phyloP scores from a whole-genome alignment of 2,888 invertebrate genomes.

The Amphipoea oculea region DNA sequence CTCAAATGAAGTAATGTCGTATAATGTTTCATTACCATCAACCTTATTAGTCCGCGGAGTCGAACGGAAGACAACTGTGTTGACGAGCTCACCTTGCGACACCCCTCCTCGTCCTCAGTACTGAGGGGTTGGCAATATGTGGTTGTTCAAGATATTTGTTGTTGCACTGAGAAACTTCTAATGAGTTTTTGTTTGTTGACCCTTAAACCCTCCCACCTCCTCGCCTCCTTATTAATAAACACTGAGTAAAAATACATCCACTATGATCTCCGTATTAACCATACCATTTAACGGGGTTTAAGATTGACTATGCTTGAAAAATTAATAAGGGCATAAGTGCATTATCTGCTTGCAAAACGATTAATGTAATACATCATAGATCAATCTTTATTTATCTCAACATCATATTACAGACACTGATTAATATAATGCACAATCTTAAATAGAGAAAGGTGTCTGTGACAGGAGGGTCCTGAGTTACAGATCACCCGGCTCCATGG shows the following conservation, averaged over 20 bases:
- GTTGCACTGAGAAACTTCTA: not conserved
- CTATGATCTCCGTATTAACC: not conserved
- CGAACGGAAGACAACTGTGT: not conserved
- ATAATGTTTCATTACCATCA: constrained; percentile 26
- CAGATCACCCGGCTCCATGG: not conserved
- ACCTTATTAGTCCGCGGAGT: constrained; percentile 24
- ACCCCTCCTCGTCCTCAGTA: not conserved
- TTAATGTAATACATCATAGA: not conserved
- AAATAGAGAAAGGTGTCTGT: not conserved
- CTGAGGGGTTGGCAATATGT: not conserved
- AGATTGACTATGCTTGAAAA: not conserved
- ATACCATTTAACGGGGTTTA: not conserved
- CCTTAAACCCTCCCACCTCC: not conserved
- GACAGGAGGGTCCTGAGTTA: not conserved
- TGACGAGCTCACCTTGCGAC: constrained; percentile 6
- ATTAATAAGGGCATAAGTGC: not conserved
- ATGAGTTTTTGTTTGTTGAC: not conserved
- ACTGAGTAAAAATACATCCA: not conserved
- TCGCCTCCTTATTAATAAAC: not conserved
- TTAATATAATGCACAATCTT: not conserved
- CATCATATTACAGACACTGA: not conserved
- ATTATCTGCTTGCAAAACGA: not conserved
- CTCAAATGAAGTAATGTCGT: constrained; percentile 47
- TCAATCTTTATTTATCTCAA: not conserved
- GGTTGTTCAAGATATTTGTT: not conserved